Percentiles rank a stretch among this genome's conserved stretches.
Conservation (phyloP, 2,797 vertebrate species). For the Chelonia mydas region DNA sequence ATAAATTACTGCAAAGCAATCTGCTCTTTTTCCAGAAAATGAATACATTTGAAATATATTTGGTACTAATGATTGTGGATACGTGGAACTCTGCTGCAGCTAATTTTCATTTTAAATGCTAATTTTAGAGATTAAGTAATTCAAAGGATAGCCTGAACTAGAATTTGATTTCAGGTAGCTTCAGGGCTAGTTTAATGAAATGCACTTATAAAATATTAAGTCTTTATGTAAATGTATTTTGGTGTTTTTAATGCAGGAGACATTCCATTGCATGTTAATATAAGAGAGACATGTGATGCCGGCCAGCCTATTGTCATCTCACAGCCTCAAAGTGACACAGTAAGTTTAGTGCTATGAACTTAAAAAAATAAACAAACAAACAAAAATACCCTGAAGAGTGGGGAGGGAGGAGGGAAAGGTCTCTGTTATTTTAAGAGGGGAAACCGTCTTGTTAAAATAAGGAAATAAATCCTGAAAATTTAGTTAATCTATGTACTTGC, state of each 20-base stretch:
- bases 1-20: background rate
- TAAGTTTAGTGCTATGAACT: slow-evolving; percentile 75
- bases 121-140: slow-evolving; percentile 51
- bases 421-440: background rate
- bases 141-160: slow-evolving; percentile 12
- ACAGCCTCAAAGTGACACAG: slow-evolving; percentile 90
- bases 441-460: background rate
- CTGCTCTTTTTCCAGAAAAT: slow-evolving; percentile 3
- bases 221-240: slow-evolving; percentile 24
- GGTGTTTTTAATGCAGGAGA: slow-evolving; percentile 85
- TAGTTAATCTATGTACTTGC: background rate
- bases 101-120: slow-evolving; percentile 62
- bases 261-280: slow-evolving; percentile 91
- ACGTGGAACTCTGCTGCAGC: background rate
- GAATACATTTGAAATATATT: background rate
- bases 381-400: background rate
- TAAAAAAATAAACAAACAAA: background rate
- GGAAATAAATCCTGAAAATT: background rate
- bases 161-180: slow-evolving; percentile 21
- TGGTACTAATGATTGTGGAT: background rate
- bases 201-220: background rate
- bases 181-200: slow-evolving; percentile 42
- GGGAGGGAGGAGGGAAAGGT: background rate
- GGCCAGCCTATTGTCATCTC: slow-evolving; percentile 94
- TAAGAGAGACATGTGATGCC: slow-evolving; percentile 92